Conservation (phyloP, 2,797 vertebrate genomes). For the Euthynnus affinis region DNA sequence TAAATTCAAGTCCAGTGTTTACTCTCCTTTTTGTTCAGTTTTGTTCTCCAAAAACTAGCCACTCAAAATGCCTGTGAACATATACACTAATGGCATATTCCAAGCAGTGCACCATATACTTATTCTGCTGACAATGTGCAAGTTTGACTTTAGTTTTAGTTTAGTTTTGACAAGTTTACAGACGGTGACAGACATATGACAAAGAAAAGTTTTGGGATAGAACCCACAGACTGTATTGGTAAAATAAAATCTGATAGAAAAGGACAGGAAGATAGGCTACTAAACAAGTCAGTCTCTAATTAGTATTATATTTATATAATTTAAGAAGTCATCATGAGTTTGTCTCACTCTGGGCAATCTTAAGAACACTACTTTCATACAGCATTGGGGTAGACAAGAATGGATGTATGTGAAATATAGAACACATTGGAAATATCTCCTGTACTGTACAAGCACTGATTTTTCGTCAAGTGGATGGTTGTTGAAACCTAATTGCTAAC, state of each 20-base stretch:
- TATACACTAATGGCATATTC: neutral
- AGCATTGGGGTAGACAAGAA: neutral
- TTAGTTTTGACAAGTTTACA: neutral
- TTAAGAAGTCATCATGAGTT: neutral
- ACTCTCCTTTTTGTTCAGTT: neutral
- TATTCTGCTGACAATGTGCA: neutral
- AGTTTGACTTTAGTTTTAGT: neutral
- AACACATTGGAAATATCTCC: slow-evolving; percentile 32
- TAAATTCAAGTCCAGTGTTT: neutral
- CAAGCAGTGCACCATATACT: neutral
- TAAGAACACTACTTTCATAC: neutral
- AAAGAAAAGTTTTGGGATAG: neutral
- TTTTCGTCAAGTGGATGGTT: slow-evolving; percentile 45
- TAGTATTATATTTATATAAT: neutral
- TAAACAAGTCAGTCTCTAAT: neutral
- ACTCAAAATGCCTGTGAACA: neutral
- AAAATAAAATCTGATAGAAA: slow-evolving; percentile 14
- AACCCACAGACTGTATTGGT: neutral
- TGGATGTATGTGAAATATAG: neutral
- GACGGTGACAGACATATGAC: neutral
- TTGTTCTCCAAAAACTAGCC: neutral
- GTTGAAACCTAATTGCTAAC: slow-evolving; percentile 48
- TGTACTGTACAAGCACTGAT: slow-evolving; percentile 22
- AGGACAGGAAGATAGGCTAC: neutral
- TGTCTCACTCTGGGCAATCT: neutral